Evolutionary conservation across 2,888 invertebrate genomes (phyloP).

Genomic region (Brassicogethes aeneus): DNA sequence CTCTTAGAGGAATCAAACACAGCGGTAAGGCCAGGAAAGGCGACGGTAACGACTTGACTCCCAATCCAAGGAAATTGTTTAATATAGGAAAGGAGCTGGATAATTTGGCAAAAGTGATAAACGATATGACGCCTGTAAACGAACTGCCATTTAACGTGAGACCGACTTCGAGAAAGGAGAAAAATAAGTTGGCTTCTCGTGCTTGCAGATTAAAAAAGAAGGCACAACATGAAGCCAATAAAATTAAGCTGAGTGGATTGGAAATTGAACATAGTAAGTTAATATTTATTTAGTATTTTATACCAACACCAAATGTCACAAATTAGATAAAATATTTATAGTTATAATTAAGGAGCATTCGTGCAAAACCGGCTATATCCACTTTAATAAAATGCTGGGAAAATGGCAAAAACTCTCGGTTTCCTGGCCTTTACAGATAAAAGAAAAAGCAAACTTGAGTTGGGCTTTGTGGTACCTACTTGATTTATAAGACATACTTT

Average conservation of each 20-base stretch:
- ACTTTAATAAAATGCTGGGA: too few species aligned
- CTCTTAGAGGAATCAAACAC: conserved; percentile 82
- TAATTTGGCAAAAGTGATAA: conserved; percentile 82
- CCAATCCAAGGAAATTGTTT: conserved; percentile 86
- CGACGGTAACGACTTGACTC: conserved; percentile 94
- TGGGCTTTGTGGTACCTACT: too few species aligned
- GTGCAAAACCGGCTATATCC: too few species aligned
- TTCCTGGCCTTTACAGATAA: too few species aligned
- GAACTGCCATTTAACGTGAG: conserved; percentile 84
- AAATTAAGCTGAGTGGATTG: conserved; percentile 87
- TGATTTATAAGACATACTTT: too few species aligned
- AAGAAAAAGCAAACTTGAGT: too few species aligned
- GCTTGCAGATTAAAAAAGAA: conserved; percentile 97
- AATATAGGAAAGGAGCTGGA: conserved; percentile 88
- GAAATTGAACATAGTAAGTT: conserved; percentile 93
- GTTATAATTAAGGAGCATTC: too few species aligned
- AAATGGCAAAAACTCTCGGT: too few species aligned
- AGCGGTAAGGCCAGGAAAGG: conserved; percentile 78
- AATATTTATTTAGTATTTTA: conserved; percentile 24
- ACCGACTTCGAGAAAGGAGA: conserved; percentile 92
- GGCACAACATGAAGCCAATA: conserved; percentile 98
- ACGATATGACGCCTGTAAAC: conserved; percentile 92
- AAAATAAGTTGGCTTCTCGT: conserved; percentile 94
- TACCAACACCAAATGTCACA: background rate
- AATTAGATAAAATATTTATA: too few species aligned